Evolutionary conservation across 2,888 invertebrate genomes (phyloP), one percentile per base, ranked within the genome.

Genomic region (Linnaemya tessellans): DNA sequence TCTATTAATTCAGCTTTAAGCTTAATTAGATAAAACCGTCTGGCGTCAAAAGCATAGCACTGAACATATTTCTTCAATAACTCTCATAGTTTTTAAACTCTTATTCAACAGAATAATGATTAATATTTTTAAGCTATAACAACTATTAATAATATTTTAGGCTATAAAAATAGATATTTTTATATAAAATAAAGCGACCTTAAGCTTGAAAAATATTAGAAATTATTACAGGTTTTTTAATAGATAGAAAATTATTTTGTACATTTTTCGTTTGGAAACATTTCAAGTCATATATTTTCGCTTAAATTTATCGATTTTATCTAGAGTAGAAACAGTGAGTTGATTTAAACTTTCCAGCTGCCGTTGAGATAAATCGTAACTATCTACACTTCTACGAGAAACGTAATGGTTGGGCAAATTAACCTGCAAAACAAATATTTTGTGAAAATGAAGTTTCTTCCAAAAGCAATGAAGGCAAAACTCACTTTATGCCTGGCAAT

Each of bases 401-500:
- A 90, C 89, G 60, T 91, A 91, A 83, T 93, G 93, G 89, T 93
- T 93, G 20, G 93, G 93, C 62, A 93, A 88, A 87, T 93, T 92
- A 0, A 93, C 92, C 91, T 91, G 71, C 46, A 87, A 85, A n/a
- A 67, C 15, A 65, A 41, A 64, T 20, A 51, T 13, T 62, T 30
- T n/a, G 54, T 4, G 9, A 82, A 73, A 49, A 11, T 18, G 3
- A 43, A 49, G 2, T 38, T 30, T 41, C 1, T 9, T 9, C 0
- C 20, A 11, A 30, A 20, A n/a, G 2, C 10, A 7, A 7, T 18
- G 0, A 1, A n/a, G 13, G 8, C 11, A 4, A 62, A 15, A 43
- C 67, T 84, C 71, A 95, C 94, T 92, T 95, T 95, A 90, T 95
- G 95, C 51, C 95, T 93, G 10, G 95, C 94, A 86, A 96, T 94